phyloP scores from a whole-genome alignment of 2,113 vertebrate genomes.

The Pollimyrus isidori region DNA sequence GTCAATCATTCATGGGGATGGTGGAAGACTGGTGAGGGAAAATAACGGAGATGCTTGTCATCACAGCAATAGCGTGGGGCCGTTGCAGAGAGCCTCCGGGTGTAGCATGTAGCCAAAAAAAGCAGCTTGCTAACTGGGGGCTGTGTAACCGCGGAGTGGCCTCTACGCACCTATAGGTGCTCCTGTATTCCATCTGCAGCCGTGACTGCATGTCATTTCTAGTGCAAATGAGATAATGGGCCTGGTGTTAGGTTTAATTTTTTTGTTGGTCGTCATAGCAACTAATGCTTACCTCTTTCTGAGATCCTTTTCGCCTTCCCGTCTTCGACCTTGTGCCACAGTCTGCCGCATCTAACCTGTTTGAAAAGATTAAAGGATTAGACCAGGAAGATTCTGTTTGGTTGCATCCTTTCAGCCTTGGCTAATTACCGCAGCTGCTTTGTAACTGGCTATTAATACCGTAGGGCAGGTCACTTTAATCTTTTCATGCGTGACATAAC shows the following conservation, averaged over 20 bases:
- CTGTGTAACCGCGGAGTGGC: background rate
- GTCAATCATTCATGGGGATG: conserved; percentile 33
- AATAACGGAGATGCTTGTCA: conserved; percentile 20
- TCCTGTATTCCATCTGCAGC: conserved; percentile 24
- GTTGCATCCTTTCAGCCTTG: background rate
- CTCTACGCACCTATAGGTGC: background rate
- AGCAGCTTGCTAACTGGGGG: conserved; percentile 9
- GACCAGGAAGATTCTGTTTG: background rate
- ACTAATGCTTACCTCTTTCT: conserved; percentile 19
- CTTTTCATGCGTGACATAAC: background rate
- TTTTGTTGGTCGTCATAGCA: conserved; percentile 38
- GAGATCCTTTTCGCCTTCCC: background rate
- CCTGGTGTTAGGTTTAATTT: conserved; percentile 30
- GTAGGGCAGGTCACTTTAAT: background rate
- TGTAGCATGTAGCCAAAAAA: conserved; percentile 14
- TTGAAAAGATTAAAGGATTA: background rate
- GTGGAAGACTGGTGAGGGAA: conserved; percentile 28
- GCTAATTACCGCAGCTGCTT: background rate
- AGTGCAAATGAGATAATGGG: conserved; percentile 17
- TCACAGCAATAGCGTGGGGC: conserved; percentile 18
- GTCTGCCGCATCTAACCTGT: background rate
- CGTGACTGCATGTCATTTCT: conserved; percentile 28
- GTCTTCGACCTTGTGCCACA: background rate
- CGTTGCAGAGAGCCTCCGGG: background rate
- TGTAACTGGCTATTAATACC: background rate